Evolutionary conservation across 1,140 invertebrate species (phyloP), one percentile per base, ranked within the genome.

Genomic region (Planococcus citri): DNA sequence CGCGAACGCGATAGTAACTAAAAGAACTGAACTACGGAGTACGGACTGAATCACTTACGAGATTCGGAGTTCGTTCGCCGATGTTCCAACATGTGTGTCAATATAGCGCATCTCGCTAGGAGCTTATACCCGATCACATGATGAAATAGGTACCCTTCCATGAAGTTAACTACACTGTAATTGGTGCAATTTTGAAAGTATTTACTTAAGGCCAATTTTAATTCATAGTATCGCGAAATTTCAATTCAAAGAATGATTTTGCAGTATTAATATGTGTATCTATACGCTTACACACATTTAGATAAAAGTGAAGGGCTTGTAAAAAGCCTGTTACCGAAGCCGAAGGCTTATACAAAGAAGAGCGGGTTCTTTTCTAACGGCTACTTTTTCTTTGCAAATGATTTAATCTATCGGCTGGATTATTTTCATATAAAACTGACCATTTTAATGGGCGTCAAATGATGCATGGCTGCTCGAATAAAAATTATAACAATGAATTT

Each of bases 331-430:
- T 51, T 51, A 20, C 41, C n/a, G 17, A 20, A 51, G 41, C 41
- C 41, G 41, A 51, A 51, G 41, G 41, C 41, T 2, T 17, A 3
- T 51, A 17, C n/a, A 20, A 17, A 51, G 41, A 14, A 20, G n/a
- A 51, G 10, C 41, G 41, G n/a, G 41, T 51, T 51, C 41, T 20
- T 51, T 51, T 51, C 41, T 20, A 51, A 51, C 41, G 41, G 41
- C 41, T 51, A 51, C 41, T 51, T 51, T 51, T 51, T 51, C 41
- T 51, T 20, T 51, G 41, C 41, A 51, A 51, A 51, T 51, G n/a
- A 51, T 51, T 51, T 51, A 51, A 51, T 51, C 41, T 51, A 51
- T 51, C n/a, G 12, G n/a, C 17, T 51, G 17, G 17, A 17, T 51
- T 51, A 17, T 51, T 51, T 20, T 51, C 41, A 51, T 33, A 12